Percentiles rank a stretch among this genome's conserved stretches.
Conservation (phyloP, 2,888 invertebrate species). For the Sinohyriopsis cumingii region DNA sequence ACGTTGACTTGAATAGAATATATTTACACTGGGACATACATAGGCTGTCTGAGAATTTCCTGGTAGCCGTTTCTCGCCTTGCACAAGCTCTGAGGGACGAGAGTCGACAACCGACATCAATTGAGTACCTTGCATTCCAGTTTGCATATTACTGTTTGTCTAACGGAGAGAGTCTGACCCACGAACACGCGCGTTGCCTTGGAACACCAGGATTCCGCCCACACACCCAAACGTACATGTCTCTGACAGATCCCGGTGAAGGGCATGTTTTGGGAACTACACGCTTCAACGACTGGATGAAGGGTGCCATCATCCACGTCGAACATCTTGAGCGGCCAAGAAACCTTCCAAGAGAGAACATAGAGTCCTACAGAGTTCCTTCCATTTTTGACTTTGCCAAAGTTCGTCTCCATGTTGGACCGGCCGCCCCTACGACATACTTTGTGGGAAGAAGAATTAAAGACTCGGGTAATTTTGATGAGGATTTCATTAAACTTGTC, state of each 20-base stretch:
- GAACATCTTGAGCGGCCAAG: conserved; percentile 51
- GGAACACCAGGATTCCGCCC: conserved; percentile 51
- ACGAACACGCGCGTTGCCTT: conserved; percentile 21
- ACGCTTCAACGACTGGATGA: conserved; percentile 47
- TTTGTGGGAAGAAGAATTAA: conserved; percentile 47
- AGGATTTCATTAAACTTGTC: conserved; percentile 48
- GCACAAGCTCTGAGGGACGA: conserved; percentile 29
- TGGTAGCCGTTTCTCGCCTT: conserved; percentile 30
- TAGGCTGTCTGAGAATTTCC: conserved; percentile 21
- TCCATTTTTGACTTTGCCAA: conserved; percentile 47
- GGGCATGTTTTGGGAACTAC: conserved; percentile 43
- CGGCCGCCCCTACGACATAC: conserved; percentile 45
- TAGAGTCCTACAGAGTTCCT: conserved; percentile 50
- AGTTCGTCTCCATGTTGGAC: conserved; percentile 49
- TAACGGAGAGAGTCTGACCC: conserved; percentile 16
- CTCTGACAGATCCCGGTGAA: conserved; percentile 11
- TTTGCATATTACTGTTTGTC: conserved; percentile 29
- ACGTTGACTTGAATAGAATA: conserved; percentile 21
- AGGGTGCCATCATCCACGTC: conserved; percentile 51
- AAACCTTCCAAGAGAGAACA: conserved; percentile 35
- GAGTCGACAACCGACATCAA: conserved; percentile 34
- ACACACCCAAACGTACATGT: conserved; percentile 19
- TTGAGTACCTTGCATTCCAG: conserved; percentile 40
- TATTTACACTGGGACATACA: conserved; percentile 36
- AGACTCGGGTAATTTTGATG: conserved; percentile 48